Base-by-base conservation (phyloP, 2,797 vertebrate species). In the Margarornis squamiger region DNA sequence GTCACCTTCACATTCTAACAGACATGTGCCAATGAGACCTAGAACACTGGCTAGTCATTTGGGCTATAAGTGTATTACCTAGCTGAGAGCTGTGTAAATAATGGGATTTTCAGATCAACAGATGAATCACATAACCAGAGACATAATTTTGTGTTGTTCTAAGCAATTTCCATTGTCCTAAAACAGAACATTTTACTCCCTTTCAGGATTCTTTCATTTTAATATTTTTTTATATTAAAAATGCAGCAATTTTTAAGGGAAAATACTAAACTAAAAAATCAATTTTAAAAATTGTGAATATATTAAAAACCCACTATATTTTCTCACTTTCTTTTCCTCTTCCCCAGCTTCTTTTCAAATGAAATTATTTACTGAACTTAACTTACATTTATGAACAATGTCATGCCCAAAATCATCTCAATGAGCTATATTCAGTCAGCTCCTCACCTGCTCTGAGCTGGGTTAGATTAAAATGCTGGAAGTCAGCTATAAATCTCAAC, bases 401-500 rank as follows among this genome's bases (percentile, higher is more conserved):
- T 74, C 61, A 68, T 61, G 21, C 24, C 27, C 58, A 39, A 91
- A 95, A 88, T 74, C 65, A 65, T 92, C 76, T 90, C 4, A 3
- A 41, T 68, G 49, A 88, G 30, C 46, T 86, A 34, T 54, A 82
- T 71, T 89, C 68, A 93, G 29, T 78, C 63, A 91, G 78, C 68
- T 91, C 71, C 66, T 94, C 89, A 96, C 93, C 85, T 96, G 82
- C 85, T 75, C 85, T 88, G 89, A 88, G 34, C 61, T 86, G 81
- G 80, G 74, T 92, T 92, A 91, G 46, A 90, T 63, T 89, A 91
- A 95, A 94, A 90, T 94, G 74, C 75, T 94, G 82, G 39, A 92
- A 97, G 94, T 61, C 90, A 93, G 49, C 88, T 86, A 52, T 86
- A 90, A 93, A 93, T 88, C 90, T 94, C 91, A 96, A 78, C 79